phyloP scores from a whole-genome alignment of 2,888 invertebrate genomes.

The Lordiphosa fenestrarum region DNA sequence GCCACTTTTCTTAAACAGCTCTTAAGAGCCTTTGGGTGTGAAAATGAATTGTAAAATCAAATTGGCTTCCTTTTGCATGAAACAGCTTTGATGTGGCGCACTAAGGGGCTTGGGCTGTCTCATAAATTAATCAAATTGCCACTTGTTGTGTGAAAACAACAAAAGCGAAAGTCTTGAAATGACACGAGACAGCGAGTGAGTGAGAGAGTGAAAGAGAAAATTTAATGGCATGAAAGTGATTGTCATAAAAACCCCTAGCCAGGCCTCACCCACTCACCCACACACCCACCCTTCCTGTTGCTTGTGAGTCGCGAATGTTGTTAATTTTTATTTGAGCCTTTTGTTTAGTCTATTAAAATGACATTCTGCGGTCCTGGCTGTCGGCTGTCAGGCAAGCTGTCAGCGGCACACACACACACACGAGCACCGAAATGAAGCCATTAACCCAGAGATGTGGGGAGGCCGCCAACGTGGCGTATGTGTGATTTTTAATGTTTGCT shows the following conservation, averaged over 20 bases:
- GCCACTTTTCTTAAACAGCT: no score
- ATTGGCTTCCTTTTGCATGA: no score
- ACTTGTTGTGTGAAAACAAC: slow-evolving; percentile 24
- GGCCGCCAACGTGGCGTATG: slow-evolving; percentile 28
- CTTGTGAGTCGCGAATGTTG: slow-evolving; percentile 24
- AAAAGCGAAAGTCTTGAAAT: no score
- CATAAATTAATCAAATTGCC: slow-evolving; percentile 33
- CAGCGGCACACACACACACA: slow-evolving; percentile 12
- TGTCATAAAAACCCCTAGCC: slow-evolving; percentile 24
- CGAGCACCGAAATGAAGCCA: slow-evolving; percentile 33
- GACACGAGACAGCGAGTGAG: background rate
- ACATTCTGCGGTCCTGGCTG: slow-evolving; percentile 31
- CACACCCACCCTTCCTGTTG: background rate
- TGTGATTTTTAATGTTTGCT: slow-evolving; percentile 51
- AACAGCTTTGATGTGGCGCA: no score
- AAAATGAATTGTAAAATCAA: no score
- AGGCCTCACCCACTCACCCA: background rate
- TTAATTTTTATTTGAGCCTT: slow-evolving; percentile 44
- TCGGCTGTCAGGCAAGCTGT: slow-evolving; percentile 31
- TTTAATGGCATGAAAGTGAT: slow-evolving; percentile 23
- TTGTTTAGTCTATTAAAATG: slow-evolving; percentile 46
- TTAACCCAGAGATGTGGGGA: slow-evolving; percentile 17
- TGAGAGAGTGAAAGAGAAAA: slow-evolving; percentile 6
- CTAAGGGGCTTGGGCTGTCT: slow-evolving; percentile 14
- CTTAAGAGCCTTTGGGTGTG: no score